Evolutionary conservation across 2,113 vertebrate species (phyloP).

Genomic region (human (Homo sapiens)): GRCh38 chr6:89119501-89120000

Average conservation of each 20-base stretch:
- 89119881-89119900: no score
- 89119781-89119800: background rate
- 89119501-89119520: background rate
- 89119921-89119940: no score
- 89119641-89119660: background rate
- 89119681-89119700: background rate
- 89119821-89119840: background rate
- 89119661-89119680: background rate
- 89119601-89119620: background rate
- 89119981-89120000: no score
- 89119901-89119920: no score
- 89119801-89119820: background rate
- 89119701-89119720: background rate
- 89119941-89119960: no score
- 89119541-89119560: background rate
- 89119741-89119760: background rate
- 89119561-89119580: background rate
- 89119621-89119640: background rate
- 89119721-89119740: background rate
- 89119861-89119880: no score
- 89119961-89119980: no score
- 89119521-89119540: background rate
- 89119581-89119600: background rate
- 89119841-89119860: background rate
- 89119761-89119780: background rate